phyloP scores from a whole-genome alignment of 2,888 invertebrate genomes.

The Candidula unifasciata region DNA sequence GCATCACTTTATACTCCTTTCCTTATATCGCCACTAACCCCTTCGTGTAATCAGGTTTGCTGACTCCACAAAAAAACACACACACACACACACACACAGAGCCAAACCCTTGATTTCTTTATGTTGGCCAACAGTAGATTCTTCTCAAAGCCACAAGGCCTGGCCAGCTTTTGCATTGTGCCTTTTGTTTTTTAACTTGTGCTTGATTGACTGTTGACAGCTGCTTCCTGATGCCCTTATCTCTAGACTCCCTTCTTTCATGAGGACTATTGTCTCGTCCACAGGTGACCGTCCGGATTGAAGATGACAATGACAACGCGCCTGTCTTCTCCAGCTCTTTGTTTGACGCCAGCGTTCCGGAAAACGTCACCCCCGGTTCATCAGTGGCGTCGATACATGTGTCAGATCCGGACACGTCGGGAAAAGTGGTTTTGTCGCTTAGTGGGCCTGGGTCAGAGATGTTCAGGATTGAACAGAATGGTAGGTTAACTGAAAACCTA shows the following conservation, averaged over 20 bases:
- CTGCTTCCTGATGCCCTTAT: background rate
- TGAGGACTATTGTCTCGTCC: background rate
- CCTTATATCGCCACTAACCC: too few species aligned
- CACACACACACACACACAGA: too few species aligned
- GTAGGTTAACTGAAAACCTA: background rate
- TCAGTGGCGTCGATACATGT: conserved; percentile 85
- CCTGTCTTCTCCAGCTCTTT: conserved; percentile 90
- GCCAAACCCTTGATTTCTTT: too few species aligned
- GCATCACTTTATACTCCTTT: too few species aligned
- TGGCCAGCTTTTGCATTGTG: background rate
- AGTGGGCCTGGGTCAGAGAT: conserved; percentile 26
- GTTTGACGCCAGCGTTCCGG: conserved; percentile 93
- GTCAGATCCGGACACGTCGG: conserved; percentile 67
- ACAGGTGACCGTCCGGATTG: conserved; percentile 78
- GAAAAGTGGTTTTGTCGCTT: conserved; percentile 53
- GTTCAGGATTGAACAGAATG: conserved; percentile 43
- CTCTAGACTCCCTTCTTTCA: background rate
- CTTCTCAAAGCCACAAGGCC: too few species aligned
- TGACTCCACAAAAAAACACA: too few species aligned
- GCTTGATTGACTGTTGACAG: background rate
- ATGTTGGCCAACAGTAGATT: too few species aligned
- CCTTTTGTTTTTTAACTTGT: background rate
- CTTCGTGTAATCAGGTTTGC: too few species aligned
- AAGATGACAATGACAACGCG: conserved; percentile 97
- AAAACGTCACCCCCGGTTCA: conserved; percentile 88